Percentiles rank a stretch among this genome's conserved stretches.
These are phyloP conservation scores for Anticlea derivata DNA, from an alignment of 2,888 invertebrate species.

Conservation along the genomic window DNA sequence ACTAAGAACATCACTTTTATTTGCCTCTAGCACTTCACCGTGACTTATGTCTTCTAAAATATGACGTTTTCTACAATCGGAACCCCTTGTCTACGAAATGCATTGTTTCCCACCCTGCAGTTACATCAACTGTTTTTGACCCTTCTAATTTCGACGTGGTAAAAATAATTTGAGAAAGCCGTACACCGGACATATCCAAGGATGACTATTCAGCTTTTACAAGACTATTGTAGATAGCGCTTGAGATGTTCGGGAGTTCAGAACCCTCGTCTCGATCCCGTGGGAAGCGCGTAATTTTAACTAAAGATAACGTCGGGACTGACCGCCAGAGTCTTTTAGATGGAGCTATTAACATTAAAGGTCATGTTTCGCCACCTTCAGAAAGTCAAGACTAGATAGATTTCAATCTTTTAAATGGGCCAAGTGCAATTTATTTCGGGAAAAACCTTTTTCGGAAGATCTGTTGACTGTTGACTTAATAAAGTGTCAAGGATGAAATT, in stretches of 20 bases:
- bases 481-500: slow-evolving; percentile 15
- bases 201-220: slow-evolving; percentile 50
- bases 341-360: slow-evolving; percentile 33
- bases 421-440: slow-evolving; percentile 1
- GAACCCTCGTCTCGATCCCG: slow-evolving; percentile 51
- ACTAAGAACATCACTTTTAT: not conserved
- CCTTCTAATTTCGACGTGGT: slow-evolving; percentile 9
- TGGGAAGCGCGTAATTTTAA: slow-evolving; percentile 42
- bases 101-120: slow-evolving; percentile 7
- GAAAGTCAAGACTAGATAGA: slow-evolving; percentile 21
- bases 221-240: slow-evolving; percentile 60
- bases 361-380: slow-evolving; percentile 26
- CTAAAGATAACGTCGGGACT: slow-evolving; percentile 49
- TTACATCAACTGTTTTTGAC: slow-evolving; percentile 2
- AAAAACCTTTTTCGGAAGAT: slow-evolving; percentile 10
- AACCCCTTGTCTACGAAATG: slow-evolving; percentile 11
- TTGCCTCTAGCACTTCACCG: not conserved
- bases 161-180: slow-evolving; percentile 28
- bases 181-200: slow-evolving; percentile 39
- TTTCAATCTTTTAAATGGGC: slow-evolving; percentile 22
- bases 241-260: slow-evolving; percentile 41
- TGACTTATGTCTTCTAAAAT: not conserved
- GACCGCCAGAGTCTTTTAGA: slow-evolving; percentile 49
- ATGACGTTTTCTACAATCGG: slow-evolving; percentile 5
- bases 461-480: slow-evolving; percentile 9